Conservation (phyloP, 2,888 invertebrate genomes). For the Entomobrya multifasciata region DNA sequence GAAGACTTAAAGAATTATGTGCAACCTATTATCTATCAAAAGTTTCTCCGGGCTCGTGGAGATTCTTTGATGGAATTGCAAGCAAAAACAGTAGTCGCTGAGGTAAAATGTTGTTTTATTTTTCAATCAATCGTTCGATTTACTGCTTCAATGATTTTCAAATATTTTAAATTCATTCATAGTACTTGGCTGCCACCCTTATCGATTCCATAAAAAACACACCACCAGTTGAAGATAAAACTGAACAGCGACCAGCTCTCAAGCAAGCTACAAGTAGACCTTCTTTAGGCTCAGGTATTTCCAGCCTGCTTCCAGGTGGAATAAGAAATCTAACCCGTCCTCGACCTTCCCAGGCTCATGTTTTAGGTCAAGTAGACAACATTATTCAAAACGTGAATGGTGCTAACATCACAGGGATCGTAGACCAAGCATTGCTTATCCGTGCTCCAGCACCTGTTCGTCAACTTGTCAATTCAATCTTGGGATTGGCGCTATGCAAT, state of each 20-base stretch:
- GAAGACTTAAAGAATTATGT: slow-evolving; percentile 47
- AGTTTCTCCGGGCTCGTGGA: slow-evolving; percentile 52
- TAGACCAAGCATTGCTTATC: slow-evolving; percentile 67
- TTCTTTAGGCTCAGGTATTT: too few relatives aligned
- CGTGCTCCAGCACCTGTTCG: slow-evolving; percentile 61
- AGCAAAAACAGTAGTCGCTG: slow-evolving; percentile 45
- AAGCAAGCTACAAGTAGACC: slow-evolving; percentile 17
- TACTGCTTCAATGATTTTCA: background rate
- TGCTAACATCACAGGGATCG: slow-evolving; percentile 63
- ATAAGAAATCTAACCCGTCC: too few relatives aligned
- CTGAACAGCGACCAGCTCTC: background rate
- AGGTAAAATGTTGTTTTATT: slow-evolving; percentile 40
- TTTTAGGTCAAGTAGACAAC: slow-evolving; percentile 62
- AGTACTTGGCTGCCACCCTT: slow-evolving; percentile 51
- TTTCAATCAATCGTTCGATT: background rate
- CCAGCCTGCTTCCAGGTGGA: too few relatives aligned
- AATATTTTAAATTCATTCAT: background rate
- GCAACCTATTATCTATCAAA: slow-evolving; percentile 58
- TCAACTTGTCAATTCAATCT: slow-evolving; percentile 62
- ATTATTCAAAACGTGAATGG: slow-evolving; percentile 65
- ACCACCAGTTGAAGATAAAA: background rate
- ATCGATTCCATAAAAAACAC: slow-evolving; percentile 42
- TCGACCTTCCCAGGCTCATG: slow-evolving; percentile 60
- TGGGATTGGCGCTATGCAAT: slow-evolving; percentile 62
- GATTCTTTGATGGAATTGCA: slow-evolving; percentile 42